Conservation (phyloP, 2,888 invertebrate genomes). For the Choristoneura rosaceana region DNA sequence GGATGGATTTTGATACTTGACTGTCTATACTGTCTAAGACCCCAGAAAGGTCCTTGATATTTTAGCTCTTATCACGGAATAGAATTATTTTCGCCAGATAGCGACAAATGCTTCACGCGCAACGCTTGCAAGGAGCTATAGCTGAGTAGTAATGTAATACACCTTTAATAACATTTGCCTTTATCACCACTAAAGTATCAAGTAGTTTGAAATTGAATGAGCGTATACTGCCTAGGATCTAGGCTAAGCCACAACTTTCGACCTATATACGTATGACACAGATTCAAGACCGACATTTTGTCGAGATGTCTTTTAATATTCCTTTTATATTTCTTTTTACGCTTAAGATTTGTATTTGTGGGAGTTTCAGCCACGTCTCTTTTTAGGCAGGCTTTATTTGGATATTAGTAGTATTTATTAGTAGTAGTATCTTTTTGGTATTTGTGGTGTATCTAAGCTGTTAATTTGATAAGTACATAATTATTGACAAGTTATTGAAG, state of each 20-base stretch:
- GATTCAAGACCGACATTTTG: constrained; percentile 27
- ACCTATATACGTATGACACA: constrained; percentile 17
- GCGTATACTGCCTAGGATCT: constrained; percentile 20
- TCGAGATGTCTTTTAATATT: constrained; percentile 27
- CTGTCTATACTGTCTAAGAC: no score
- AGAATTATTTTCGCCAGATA: no score
- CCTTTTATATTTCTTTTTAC: constrained; percentile 26
- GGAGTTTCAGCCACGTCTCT: not conserved
- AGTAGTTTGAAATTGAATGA: constrained; percentile 29
- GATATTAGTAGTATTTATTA: no score
- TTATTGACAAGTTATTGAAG: no score
- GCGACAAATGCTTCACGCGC: no score
- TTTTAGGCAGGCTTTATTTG: not conserved
- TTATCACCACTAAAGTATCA: not conserved
- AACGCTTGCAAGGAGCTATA: no score
- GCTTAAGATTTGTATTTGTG: not conserved
- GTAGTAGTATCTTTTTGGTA: no score
- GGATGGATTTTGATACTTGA: constrained; percentile 6
- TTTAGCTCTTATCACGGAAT: no score
- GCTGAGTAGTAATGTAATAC: no score
- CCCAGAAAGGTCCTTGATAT: no score
- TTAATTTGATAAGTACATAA: no score
- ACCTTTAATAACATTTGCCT: not conserved
- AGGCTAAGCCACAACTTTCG: constrained; percentile 30
- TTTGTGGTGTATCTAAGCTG: no score